Conservation (phyloP, 2,888 invertebrate species). For the Tenthredo notha region DNA sequence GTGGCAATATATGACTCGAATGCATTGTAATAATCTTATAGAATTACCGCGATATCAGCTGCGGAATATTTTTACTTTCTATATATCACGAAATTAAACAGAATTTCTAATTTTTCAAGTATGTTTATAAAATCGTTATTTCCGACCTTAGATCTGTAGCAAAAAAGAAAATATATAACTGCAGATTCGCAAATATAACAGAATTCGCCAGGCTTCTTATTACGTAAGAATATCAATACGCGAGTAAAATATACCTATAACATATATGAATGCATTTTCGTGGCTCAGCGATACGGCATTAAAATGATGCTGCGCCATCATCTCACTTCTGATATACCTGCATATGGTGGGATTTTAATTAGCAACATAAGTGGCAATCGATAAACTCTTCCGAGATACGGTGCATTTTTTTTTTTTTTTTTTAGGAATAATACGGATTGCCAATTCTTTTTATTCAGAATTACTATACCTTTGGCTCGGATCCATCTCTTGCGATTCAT, state of each 20-base stretch:
- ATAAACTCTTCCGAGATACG: neutral
- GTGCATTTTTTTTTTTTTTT: neutral
- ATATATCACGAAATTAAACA: neutral
- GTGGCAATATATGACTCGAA: neutral
- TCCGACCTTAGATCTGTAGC: neutral
- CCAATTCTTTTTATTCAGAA: too few relatives aligned
- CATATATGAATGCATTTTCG: neutral
- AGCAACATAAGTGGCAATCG: neutral
- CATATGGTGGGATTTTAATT: neutral
- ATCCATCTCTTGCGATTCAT: too few relatives aligned
- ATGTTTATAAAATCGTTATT: neutral
- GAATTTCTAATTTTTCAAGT: neutral
- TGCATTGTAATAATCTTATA: neutral
- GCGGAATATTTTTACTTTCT: neutral
- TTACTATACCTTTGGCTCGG: too few relatives aligned
- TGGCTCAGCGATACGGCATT: neutral
- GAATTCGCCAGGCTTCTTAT: neutral
- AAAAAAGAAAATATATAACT: neutral
- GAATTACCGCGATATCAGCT: neutral
- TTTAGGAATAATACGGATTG: neutral
- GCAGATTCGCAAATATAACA: neutral
- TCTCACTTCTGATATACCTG: neutral
- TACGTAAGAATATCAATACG: neutral
- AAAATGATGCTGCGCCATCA: neutral
- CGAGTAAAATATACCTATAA: neutral